These are phyloP conservation scores for Epicampocera succincta DNA, from an alignment of 2,888 invertebrate species.

Conservation along the genomic window DNA sequence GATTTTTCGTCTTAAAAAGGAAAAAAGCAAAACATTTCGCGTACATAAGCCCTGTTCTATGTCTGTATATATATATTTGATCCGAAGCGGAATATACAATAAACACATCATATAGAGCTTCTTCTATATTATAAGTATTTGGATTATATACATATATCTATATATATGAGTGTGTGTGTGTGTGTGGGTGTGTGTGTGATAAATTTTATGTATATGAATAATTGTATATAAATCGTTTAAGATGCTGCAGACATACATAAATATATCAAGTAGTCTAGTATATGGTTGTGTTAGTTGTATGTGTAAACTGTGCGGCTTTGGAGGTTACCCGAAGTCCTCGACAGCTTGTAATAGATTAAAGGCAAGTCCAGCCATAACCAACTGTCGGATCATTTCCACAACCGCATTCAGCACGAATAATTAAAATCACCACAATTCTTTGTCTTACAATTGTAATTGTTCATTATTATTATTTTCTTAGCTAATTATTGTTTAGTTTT, in stretches of 20 bases:
- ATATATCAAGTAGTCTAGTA: conserved; percentile 23
- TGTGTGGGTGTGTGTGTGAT: too few relatives aligned
- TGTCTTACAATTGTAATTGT: too few relatives aligned
- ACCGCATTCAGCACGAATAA: too few relatives aligned
- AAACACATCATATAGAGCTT: conserved; percentile 17
- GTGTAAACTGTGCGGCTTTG: too few relatives aligned
- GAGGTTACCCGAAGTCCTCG: too few relatives aligned
- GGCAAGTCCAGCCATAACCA: too few relatives aligned
- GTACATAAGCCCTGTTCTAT: conserved; percentile 35
- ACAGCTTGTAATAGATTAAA: too few relatives aligned
- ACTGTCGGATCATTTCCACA: too few relatives aligned
- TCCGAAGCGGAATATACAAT: conserved; percentile 65
- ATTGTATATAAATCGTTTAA: conserved; percentile 35
- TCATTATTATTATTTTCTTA: not conserved
- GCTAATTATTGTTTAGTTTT: not conserved
- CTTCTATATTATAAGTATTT: conserved; percentile 35
- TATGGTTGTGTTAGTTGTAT: conserved; percentile 21
- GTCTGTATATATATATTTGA: conserved; percentile 59
- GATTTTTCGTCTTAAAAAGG: conserved; percentile 51
- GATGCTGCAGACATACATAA: not conserved
- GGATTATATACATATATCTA: conserved; percentile 56
- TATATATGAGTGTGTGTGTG: too few relatives aligned
- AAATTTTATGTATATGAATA: not conserved
- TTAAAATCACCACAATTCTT: conserved; percentile 62
- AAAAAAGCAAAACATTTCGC: conserved; percentile 69